phyloP scores from a whole-genome alignment of 1,140 invertebrate species.

The Lepidurus arcticus region DNA sequence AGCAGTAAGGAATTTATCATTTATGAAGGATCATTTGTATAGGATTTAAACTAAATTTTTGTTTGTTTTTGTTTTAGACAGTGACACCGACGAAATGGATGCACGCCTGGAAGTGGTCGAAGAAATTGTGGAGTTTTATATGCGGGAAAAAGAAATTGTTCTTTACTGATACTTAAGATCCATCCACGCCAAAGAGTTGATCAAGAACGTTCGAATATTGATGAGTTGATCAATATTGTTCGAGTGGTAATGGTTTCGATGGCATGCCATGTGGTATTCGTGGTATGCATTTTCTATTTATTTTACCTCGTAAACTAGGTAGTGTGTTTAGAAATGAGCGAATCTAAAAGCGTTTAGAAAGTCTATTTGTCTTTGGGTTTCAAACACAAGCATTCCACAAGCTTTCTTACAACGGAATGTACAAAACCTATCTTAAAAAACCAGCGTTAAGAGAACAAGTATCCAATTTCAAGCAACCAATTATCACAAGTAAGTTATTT shows the following conservation, averaged over 20 bases:
- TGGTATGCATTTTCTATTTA: no score
- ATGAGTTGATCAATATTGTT: no score
- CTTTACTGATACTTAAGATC: constrained; percentile 52
- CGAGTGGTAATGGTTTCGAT: no score
- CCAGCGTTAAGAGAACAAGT: background rate
- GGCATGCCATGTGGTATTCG: no score
- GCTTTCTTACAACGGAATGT: background rate
- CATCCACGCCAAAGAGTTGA: background rate
- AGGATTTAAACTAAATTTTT: constrained; percentile 1
- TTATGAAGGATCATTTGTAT: constrained; percentile 38
- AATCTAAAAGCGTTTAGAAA: no score
- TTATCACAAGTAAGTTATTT: background rate
- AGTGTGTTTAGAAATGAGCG: no score
- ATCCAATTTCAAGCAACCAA: constrained; percentile 4
- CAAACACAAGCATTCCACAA: background rate
- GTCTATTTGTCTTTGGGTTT: background rate
- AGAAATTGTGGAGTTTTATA: constrained; percentile 93
- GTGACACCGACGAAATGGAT: constrained; percentile 84
- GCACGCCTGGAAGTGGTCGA: constrained; percentile 84
- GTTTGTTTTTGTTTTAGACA: constrained; percentile 55
- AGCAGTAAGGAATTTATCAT: constrained; percentile 57
- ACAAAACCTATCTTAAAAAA: background rate
- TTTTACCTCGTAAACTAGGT: no score
- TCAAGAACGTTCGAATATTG: no score
- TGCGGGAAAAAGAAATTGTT: constrained; percentile 86